phyloP scores from a whole-genome alignment of 2,113 vertebrate genomes.

The Sprattus sprattus region DNA sequence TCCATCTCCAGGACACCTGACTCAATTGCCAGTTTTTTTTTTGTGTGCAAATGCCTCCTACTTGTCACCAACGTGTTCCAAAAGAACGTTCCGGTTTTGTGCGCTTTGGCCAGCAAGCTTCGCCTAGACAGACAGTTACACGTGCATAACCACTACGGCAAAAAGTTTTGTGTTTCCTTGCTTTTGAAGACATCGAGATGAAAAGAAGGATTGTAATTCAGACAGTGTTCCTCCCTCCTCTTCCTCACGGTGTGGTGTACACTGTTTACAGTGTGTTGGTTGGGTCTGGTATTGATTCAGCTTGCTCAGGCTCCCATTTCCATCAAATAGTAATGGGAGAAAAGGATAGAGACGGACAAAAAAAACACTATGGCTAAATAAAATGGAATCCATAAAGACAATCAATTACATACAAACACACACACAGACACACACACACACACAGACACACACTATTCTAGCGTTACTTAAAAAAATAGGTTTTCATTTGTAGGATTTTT shows the following conservation, averaged over 20 bases:
- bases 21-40: background rate
- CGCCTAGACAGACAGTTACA: background rate
- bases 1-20: background rate
- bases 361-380: conserved; percentile 16
- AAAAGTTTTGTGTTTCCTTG: conserved; percentile 19
- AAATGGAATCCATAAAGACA: conserved; percentile 43
- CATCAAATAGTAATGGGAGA: conserved; percentile 45
- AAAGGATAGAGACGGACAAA: conserved; percentile 32
- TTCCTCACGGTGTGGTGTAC: conserved; percentile 11
- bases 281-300: conserved; percentile 43
- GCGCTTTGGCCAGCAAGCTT: background rate
- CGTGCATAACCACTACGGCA: background rate
- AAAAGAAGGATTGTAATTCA: background rate
- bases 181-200: background rate
- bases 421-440: conserved; percentile 19
- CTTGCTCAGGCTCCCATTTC: conserved; percentile 34
- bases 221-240: background rate
- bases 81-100: background rate
- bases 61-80: background rate
- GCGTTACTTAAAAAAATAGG: background rate
- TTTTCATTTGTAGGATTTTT: background rate
- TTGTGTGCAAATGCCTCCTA: background rate
- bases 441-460: background rate
- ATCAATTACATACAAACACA: conserved; percentile 40
- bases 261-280: background rate